These are phyloP conservation scores for Musca domestica DNA, from an alignment of 1,140 invertebrate genomes.

Conservation along the genomic window DNA sequence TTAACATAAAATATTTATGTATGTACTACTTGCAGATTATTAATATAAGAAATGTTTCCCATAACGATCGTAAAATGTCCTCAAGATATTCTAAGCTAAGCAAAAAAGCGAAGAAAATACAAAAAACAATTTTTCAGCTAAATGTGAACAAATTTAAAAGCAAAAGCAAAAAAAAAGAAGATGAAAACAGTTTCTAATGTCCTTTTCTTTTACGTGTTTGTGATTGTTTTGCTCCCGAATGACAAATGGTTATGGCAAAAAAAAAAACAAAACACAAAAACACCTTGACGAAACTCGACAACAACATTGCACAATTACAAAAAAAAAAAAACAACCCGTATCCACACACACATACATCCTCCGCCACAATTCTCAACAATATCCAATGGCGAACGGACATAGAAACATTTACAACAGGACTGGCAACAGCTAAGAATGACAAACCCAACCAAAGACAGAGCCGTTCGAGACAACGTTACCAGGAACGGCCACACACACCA, in stretches of 20 bases:
- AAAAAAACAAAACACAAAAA: conserved; percentile 1
- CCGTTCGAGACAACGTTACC: conserved; percentile 36
- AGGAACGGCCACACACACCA: conserved; percentile 29
- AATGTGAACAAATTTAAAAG: neutral
- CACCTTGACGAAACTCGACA: neutral
- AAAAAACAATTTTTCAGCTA: neutral
- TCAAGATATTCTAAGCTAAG: too few species aligned
- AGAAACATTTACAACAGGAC: neutral
- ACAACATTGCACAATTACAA: too few species aligned
- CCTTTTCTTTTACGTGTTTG: conserved; percentile 23
- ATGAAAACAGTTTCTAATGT: conserved; percentile 15
- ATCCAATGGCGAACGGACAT: neutral
- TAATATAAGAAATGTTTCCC: too few species aligned
- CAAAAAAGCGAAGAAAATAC: too few species aligned
- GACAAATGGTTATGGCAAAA: neutral
- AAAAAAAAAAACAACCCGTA: too few species aligned
- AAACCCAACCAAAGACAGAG: conserved; percentile 32
- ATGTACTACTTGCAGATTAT: too few species aligned
- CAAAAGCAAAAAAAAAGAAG: conserved; percentile 6
- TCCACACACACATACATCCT: neutral
- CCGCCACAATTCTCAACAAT: neutral
- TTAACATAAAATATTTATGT: too few species aligned
- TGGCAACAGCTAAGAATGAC: conserved; percentile 17
- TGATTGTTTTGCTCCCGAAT: conserved; percentile 17
- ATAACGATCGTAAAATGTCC: too few species aligned